These are phyloP conservation scores for Proales similis DNA, from an alignment of 1,140 invertebrate species.

Conservation along the genomic window DNA sequence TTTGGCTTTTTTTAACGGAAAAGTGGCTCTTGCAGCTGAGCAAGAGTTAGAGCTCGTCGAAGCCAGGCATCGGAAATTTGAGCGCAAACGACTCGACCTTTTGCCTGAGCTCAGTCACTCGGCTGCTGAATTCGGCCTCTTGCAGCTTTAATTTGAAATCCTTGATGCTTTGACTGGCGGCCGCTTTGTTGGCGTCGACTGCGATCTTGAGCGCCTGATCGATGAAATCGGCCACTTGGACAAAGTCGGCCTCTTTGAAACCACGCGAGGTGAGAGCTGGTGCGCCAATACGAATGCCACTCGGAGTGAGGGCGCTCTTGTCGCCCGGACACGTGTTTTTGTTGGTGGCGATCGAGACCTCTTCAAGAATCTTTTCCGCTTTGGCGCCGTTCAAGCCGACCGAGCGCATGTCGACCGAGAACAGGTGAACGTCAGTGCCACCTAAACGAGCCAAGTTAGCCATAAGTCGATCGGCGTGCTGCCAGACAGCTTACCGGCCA, in stretches of 20 bases:
- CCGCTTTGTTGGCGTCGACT: slow-evolving; percentile 56
- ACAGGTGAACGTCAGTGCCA: slow-evolving; percentile 60
- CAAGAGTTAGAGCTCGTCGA: slow-evolving; percentile 46
- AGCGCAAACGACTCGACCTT: slow-evolving; percentile 69
- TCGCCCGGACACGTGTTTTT: slow-evolving; percentile 89
- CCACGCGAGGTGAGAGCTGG: slow-evolving; percentile 89
- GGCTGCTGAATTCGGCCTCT: slow-evolving; percentile 60
- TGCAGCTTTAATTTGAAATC: slow-evolving; percentile 70
- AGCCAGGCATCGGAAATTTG: slow-evolving; percentile 72
- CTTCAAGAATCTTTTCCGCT: slow-evolving; percentile 78
- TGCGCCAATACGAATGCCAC: slow-evolving; percentile 61
- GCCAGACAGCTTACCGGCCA: too few species aligned
- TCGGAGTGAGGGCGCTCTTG: slow-evolving; percentile 86
- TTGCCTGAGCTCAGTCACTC: slow-evolving; percentile 60
- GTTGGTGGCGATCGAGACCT: slow-evolving; percentile 84
- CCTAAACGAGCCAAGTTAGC: slow-evolving; percentile 43
- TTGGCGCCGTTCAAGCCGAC: slow-evolving; percentile 71
- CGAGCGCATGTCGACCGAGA: slow-evolving; percentile 68
- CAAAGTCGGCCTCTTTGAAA: slow-evolving; percentile 74
- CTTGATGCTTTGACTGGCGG: slow-evolving; percentile 69
- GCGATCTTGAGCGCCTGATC: slow-evolving; percentile 58
- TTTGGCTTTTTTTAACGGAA: too few species aligned
- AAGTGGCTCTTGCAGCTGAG: too few species aligned
- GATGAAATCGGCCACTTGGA: slow-evolving; percentile 42
- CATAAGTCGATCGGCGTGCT: too few species aligned